Conservation (phyloP, 2,888 invertebrate genomes). For the Scrobipalpa costella region DNA sequence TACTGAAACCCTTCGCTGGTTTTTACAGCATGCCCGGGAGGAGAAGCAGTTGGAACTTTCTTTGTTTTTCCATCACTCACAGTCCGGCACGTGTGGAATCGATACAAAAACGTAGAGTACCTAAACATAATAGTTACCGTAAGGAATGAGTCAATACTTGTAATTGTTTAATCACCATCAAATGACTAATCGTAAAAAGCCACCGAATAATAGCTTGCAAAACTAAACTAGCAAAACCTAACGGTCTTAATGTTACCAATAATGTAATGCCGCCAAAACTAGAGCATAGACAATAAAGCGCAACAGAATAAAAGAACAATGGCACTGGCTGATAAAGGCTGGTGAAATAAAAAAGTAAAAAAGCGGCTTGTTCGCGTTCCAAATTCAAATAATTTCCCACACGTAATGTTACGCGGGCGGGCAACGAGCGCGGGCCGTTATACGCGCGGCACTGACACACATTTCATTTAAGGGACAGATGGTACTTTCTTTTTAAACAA, state of each 20-base stretch:
- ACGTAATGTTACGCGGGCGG: constrained; percentile 81
- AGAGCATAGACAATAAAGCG: constrained; percentile 59
- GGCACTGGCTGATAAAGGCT: constrained; percentile 65
- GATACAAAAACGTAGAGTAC: no score
- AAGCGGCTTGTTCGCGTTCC: constrained; percentile 73
- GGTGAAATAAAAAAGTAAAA: constrained; percentile 53
- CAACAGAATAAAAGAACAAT: constrained; percentile 62
- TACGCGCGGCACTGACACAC: constrained; percentile 78
- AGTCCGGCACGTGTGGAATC: no score
- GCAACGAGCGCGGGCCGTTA: constrained; percentile 77
- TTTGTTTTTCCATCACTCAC: no score
- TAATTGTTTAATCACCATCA: no score
- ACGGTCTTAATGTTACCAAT: no score
- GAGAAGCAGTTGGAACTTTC: no score
- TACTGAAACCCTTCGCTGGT: no score
- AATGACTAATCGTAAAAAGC: not conserved
- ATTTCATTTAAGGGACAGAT: constrained; percentile 41
- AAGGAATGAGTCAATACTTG: no score
- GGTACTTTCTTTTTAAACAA: constrained; percentile 7
- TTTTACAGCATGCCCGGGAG: no score
- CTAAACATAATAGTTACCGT: no score
- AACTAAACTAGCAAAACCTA: constrained; percentile 42
- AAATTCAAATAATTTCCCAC: constrained; percentile 81
- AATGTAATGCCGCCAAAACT: constrained; percentile 57
- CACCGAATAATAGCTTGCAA: not conserved